Evolutionary conservation across 2,797 vertebrate species (phyloP).

Genomic region (Sebastes aleutianus): DNA sequence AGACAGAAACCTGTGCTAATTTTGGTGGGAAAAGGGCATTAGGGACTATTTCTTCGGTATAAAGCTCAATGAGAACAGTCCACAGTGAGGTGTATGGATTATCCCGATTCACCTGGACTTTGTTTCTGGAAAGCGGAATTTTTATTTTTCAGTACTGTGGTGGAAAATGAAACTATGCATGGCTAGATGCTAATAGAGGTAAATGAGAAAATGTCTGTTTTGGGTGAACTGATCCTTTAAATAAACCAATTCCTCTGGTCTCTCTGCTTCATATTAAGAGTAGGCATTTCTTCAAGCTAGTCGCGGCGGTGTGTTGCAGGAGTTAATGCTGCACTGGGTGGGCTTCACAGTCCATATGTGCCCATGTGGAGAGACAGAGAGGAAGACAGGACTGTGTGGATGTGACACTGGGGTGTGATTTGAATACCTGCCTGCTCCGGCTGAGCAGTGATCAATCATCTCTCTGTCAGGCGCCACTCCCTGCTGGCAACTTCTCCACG

Average conservation of each 20-base stretch:
- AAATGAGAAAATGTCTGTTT: neutral
- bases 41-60: too few species aligned
- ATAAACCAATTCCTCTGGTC: neutral
- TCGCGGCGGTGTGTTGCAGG: neutral
- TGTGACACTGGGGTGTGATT: slow-evolving; percentile 70
- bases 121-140: neutral
- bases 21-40: too few species aligned
- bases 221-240: neutral
- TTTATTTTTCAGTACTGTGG: too few species aligned
- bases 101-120: neutral
- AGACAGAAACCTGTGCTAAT: too few species aligned
- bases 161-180: fast-evolving
- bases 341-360: slow-evolving; percentile 33
- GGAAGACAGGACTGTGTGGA: slow-evolving; percentile 40
- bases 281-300: neutral
- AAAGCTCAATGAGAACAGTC: too few species aligned
- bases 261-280: neutral
- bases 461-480: slow-evolving; percentile 65
- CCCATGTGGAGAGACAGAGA: slow-evolving; percentile 34
- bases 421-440: slow-evolving; percentile 76
- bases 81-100: neutral
- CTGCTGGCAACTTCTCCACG: slow-evolving; percentile 60
- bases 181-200: neutral
- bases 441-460: slow-evolving; percentile 77
- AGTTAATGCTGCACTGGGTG: slow-evolving; percentile 31